phyloP scores from a whole-genome alignment of 2,888 invertebrate genomes.

The Danaus chrysippus region DNA sequence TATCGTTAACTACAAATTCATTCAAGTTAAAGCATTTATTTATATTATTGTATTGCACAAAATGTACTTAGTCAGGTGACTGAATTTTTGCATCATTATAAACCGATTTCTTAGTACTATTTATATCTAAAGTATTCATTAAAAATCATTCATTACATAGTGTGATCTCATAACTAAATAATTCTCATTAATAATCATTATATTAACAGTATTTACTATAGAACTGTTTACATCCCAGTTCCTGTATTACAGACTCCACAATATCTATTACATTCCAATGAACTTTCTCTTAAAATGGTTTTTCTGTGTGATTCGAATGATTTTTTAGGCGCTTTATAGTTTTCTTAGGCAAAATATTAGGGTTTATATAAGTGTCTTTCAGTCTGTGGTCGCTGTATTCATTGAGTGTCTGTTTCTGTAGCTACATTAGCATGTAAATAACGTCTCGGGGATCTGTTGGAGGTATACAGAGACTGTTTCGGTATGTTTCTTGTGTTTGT shows the following conservation, averaged over 20 bases:
- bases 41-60: slow-evolving; percentile 70
- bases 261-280: slow-evolving; percentile 69
- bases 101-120: slow-evolving; percentile 48
- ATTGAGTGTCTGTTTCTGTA: slow-evolving; percentile 57
- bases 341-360: slow-evolving; percentile 62
- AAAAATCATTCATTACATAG: slow-evolving; percentile 36
- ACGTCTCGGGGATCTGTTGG: slow-evolving; percentile 55
- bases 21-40: slow-evolving; percentile 67
- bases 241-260: slow-evolving; percentile 45
- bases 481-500: slow-evolving; percentile 52
- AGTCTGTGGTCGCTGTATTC: slow-evolving; percentile 57
- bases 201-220: slow-evolving; percentile 49
- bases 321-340: slow-evolving; percentile 67
- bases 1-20: slow-evolving; percentile 53
- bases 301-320: slow-evolving; percentile 63
- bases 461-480: slow-evolving; percentile 44
- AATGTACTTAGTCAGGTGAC: slow-evolving; percentile 72
- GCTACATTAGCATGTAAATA: slow-evolving; percentile 60
- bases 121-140: slow-evolving; percentile 53
- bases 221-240: slow-evolving; percentile 41
- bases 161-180: slow-evolving; percentile 64
- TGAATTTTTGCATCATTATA: slow-evolving; percentile 43
- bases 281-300: slow-evolving; percentile 52
- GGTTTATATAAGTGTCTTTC: slow-evolving; percentile 58
- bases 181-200: slow-evolving; percentile 29